Percentiles rank a stretch among this genome's conserved stretches.
phyloP scores from a whole-genome alignment of 2,888 invertebrate species.

The Lamellibrachia satsuma region DNA sequence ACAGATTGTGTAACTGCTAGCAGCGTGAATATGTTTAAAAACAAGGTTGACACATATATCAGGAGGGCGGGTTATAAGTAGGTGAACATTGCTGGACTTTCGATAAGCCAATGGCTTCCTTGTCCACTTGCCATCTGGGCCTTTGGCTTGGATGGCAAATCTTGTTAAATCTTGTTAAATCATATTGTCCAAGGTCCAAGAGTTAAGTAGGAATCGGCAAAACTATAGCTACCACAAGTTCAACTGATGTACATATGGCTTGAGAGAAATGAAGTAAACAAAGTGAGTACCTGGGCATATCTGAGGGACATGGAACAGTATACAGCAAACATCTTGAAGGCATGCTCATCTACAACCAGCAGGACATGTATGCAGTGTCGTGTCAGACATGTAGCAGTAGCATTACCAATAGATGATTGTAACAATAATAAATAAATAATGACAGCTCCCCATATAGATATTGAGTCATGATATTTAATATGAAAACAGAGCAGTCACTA shows the following conservation, averaged over 20 bases:
- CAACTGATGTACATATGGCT: neutral
- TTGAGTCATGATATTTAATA: no score
- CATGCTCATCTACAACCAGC: slow-evolving; percentile 43
- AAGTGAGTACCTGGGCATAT: slow-evolving; percentile 46
- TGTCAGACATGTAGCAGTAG: neutral
- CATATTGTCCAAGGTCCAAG: neutral
- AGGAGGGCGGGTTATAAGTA: no score
- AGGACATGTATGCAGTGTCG: neutral
- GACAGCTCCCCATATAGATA: neutral
- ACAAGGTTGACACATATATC: no score
- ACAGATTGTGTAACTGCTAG: no score
- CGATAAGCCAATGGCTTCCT: no score
- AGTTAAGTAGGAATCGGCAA: neutral
- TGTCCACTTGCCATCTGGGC: no score
- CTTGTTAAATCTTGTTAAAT: no score
- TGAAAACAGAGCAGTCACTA: no score
- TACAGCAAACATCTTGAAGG: slow-evolving; percentile 53
- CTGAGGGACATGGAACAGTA: slow-evolving; percentile 55
- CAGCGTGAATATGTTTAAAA: no score
- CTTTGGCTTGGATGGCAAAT: no score
- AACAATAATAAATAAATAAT: neutral
- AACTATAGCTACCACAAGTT: neutral
- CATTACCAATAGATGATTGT: neutral
- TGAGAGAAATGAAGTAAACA: neutral
- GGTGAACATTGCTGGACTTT: no score